Evolutionary conservation across 2,888 invertebrate species (phyloP).

Genomic region (Tiphia femorata): DNA sequence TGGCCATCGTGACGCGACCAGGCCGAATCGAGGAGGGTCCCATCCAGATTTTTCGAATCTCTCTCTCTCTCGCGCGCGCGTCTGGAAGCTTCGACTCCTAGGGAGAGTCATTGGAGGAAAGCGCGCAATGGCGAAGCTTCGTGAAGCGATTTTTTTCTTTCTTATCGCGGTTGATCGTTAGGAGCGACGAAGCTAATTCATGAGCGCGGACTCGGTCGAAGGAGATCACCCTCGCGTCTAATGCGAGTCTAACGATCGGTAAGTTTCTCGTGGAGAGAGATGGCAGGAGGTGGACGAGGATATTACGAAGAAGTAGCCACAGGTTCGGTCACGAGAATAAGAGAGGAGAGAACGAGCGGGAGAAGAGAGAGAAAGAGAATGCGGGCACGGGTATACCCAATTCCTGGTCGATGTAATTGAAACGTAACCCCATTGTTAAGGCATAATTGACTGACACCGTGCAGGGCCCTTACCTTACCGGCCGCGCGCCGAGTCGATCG

Average conservation of each 20-base stretch:
- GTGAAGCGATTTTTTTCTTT: no score
- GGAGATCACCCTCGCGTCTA: neutral
- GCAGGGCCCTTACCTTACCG: constrained; percentile 41
- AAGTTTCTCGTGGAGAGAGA: neutral
- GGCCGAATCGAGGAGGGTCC: no score
- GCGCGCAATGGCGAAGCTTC: no score
- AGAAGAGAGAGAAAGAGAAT: no score
- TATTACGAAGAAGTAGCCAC: neutral
- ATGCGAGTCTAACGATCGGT: constrained; percentile 15
- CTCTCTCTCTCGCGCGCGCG: no score
- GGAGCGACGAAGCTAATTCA: constrained; percentile 16
- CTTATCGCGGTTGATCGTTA: neutral
- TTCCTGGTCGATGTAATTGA: constrained; percentile 61
- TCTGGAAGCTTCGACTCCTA: no score
- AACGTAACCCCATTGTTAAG: constrained; percentile 66
- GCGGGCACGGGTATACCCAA: constrained; percentile 40
- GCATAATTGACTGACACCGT: constrained; percentile 64
- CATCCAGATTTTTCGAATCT: no score
- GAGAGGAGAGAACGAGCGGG: no score
- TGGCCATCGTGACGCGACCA: no score
- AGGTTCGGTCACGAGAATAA: constrained; percentile 22
- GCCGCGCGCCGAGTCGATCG: constrained; percentile 46
- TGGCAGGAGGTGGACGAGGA: neutral
- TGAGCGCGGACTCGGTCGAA: no score
- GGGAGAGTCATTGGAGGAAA: no score